A percentile compares a stretch with the other conserved stretches of the same genome.
These are phyloP conservation scores for Monopis laevigella DNA, from an alignment of 2,888 invertebrate genomes.

Conservation along the genomic window DNA sequence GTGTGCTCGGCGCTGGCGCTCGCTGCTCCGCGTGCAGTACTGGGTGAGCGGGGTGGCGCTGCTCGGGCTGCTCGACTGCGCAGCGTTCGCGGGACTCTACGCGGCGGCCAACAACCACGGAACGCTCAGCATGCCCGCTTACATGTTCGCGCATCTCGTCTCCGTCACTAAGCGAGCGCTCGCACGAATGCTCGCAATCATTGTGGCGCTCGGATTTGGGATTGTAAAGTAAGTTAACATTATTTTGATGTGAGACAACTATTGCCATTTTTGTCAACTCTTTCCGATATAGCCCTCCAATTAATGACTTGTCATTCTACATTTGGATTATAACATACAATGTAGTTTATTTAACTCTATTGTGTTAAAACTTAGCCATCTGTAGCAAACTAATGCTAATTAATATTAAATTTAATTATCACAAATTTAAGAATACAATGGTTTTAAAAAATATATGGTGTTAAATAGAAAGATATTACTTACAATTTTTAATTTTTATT, in stretches of 20 bases:
- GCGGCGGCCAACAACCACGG: constrained; percentile 47
- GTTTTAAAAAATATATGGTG: too few species aligned
- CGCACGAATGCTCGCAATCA: constrained; percentile 92
- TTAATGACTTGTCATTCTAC: neutral
- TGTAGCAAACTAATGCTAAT: too few species aligned
- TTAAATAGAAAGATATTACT: too few species aligned
- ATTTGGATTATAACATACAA: neutral
- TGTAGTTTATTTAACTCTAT: too few species aligned
- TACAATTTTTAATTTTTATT: too few species aligned
- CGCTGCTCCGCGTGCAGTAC: constrained; percentile 91
- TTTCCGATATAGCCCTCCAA: too few species aligned
- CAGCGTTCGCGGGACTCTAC: constrained; percentile 92
- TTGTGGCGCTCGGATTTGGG: constrained; percentile 94
- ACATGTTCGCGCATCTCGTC: constrained; percentile 88
- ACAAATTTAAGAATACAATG: too few species aligned
- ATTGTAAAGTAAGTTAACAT: constrained; percentile 84
- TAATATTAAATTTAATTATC: too few species aligned
- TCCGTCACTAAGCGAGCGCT: constrained; percentile 92
- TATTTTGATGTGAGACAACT: too few species aligned
- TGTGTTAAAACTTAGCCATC: too few species aligned
- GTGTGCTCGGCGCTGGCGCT: constrained; percentile 89
- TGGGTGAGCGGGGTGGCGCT: constrained; percentile 95
- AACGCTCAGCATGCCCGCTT: constrained; percentile 64
- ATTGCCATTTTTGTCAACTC: too few species aligned
- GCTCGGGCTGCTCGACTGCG: constrained; percentile 86